These are phyloP conservation scores for Phymatocera aterrima DNA, from an alignment of 2,888 invertebrate genomes.

Conservation along the genomic window DNA sequence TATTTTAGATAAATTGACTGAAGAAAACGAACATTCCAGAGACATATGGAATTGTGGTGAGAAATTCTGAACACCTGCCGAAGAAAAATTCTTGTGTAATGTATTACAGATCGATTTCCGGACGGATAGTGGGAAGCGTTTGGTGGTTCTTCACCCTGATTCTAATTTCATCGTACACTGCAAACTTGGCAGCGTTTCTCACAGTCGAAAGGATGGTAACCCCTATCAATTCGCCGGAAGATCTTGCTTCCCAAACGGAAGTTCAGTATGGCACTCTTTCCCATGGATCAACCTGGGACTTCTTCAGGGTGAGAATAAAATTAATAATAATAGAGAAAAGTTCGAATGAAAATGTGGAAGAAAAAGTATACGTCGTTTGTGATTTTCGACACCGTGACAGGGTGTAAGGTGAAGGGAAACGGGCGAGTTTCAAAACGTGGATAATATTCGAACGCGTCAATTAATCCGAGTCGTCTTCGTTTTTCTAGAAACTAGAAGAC, in stretches of 20 bases:
- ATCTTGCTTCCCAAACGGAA: constrained; percentile 93
- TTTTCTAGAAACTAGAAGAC: no score
- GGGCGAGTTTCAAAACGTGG: no score
- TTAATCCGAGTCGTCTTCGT: no score
- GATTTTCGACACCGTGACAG: not conserved
- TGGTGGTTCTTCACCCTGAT: constrained; percentile 99
- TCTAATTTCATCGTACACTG: constrained; percentile 98
- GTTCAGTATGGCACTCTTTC: constrained; percentile 92
- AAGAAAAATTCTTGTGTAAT: not conserved
- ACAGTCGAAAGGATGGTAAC: constrained; percentile 97
- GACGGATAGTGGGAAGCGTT: constrained; percentile 96
- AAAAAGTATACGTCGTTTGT: not conserved
- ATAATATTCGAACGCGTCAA: no score
- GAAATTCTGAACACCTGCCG: not conserved
- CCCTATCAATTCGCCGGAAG: constrained; percentile 95
- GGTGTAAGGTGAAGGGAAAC: no score
- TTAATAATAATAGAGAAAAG: not conserved
- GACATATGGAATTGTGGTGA: not conserved
- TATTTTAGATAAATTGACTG: no score
- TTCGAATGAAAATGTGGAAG: no score
- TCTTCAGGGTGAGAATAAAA: constrained; percentile 84
- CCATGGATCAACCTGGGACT: constrained; percentile 90
- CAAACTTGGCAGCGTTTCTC: constrained; percentile 97
- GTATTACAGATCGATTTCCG: constrained; percentile 85
- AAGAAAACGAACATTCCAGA: not conserved